phyloP scores from a whole-genome alignment of 2,888 invertebrate species.

The Drosophila leonis region DNA sequence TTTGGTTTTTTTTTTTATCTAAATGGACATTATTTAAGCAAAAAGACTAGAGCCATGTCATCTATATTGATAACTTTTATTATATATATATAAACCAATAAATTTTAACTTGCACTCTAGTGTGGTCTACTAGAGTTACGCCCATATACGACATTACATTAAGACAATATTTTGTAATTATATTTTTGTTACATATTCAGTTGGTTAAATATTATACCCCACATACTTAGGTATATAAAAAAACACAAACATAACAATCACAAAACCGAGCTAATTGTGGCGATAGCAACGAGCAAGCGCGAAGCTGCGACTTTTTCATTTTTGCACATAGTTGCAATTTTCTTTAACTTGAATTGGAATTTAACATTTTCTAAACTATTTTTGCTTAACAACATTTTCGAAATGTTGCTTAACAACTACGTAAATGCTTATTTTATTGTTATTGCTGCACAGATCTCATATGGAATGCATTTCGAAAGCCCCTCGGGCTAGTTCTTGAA shows the following conservation, averaged over 20 bases:
- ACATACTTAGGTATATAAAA: neutral
- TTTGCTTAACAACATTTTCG: conserved; percentile 8
- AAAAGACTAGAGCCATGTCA: no score
- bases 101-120: neutral
- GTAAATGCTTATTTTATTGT: neutral
- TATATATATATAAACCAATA: neutral
- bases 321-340: conserved; percentile 27
- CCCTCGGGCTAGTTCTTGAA: conserved; percentile 2
- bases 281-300: conserved; percentile 27
- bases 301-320: neutral
- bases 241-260: conserved; percentile 8
- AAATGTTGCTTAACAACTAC: neutral
- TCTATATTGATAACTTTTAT: no score
- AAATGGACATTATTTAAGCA: no score
- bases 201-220: neutral
- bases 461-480: no score
- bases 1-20: neutral
- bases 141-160: no score
- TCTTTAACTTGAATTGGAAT: conserved; percentile 22
- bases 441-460: neutral
- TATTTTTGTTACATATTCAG: neutral
- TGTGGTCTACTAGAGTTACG: neutral
- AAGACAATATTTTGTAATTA: neutral
- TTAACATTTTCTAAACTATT: neutral
- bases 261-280: conserved; percentile 28